Conservation (phyloP, 2,113 vertebrate species). For the Dipodomys ordii region DNA sequence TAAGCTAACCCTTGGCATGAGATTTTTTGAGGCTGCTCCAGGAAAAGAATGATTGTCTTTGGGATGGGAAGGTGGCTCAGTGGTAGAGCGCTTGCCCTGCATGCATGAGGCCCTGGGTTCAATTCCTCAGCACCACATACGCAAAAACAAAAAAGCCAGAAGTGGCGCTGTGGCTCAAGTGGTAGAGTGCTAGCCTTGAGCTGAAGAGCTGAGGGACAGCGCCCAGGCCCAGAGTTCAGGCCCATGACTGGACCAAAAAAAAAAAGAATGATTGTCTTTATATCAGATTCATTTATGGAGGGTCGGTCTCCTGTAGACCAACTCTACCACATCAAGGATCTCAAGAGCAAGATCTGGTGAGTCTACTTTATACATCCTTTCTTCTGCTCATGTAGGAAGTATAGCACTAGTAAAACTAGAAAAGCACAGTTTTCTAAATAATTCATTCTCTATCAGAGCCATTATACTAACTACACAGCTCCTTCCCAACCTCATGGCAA, state of each 20-base stretch:
- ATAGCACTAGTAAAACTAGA: background rate
- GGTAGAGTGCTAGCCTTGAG: no score
- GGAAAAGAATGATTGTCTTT: background rate
- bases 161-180: no score
- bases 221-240: no score
- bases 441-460: background rate
- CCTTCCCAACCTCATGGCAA: background rate
- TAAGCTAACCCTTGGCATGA: background rate
- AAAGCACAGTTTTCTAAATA: slow-evolving; percentile 29
- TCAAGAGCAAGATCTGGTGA: background rate
- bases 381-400: slow-evolving; percentile 22
- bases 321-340: background rate
- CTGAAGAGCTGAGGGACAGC: no score
- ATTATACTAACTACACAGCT: background rate
- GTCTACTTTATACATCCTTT: background rate
- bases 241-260: no score
- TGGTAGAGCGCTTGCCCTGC: no score
- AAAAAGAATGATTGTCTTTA: background rate
- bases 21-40: background rate
- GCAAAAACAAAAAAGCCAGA: no score
- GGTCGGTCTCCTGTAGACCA: background rate
- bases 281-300: background rate
- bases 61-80: no score
- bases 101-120: no score
- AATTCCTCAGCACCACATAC: no score